Conservation (phyloP, 2,797 vertebrate genomes). For the Crenichthys baileyi region DNA sequence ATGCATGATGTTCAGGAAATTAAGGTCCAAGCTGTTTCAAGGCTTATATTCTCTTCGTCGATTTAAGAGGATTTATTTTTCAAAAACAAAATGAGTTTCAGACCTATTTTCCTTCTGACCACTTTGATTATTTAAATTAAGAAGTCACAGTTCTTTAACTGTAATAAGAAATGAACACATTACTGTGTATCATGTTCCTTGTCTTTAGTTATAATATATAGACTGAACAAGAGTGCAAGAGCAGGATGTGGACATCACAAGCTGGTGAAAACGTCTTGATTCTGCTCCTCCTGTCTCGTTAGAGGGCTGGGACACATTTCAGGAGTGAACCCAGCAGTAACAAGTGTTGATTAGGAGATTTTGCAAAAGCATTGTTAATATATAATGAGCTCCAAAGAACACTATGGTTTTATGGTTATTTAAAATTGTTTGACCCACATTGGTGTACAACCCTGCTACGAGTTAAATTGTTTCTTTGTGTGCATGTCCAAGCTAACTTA, state of each 20-base stretch:
- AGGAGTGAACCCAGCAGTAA: constrained; percentile 25
- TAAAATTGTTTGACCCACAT: constrained; percentile 48
- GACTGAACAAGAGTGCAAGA: not conserved
- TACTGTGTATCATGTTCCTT: constrained; percentile 5
- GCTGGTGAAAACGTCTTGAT: constrained; percentile 24
- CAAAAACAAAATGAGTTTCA: constrained; percentile 21
- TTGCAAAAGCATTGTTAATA: constrained; percentile 55
- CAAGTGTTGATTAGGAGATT: constrained; percentile 55
- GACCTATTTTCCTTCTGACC: constrained; percentile 6
- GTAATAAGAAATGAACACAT: not conserved
- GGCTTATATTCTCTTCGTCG: not conserved
- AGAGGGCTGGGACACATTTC: constrained; percentile 36
- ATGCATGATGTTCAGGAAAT: not conserved
- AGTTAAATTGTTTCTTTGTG: constrained; percentile 45
- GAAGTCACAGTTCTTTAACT: constrained; percentile 2
- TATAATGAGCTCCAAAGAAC: constrained; percentile 55
- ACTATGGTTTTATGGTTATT: constrained; percentile 47
- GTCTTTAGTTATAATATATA: not conserved
- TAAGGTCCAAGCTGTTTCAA: not conserved
- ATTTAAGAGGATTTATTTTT: not conserved
- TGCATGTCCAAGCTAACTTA: constrained; percentile 57
- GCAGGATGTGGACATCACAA: constrained; percentile 25
- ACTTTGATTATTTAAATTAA: constrained; percentile 31
- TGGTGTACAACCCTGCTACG: constrained; percentile 18
- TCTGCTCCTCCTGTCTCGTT: constrained; percentile 28